Base-by-base conservation (phyloP, 2,113 vertebrate species). In the Setophaga petechia region DNA sequence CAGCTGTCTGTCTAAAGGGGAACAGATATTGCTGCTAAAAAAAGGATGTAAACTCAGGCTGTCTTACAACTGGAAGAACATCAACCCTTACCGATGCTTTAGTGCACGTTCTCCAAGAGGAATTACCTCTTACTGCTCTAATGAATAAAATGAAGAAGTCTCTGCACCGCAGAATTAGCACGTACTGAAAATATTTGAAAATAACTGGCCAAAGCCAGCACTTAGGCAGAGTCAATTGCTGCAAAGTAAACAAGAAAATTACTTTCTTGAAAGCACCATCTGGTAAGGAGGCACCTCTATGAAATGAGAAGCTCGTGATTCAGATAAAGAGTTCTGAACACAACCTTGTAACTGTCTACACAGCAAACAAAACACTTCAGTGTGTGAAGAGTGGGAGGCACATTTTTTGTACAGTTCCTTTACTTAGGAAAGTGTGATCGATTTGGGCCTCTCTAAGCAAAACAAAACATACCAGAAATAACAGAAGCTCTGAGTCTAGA, bases 211-310 rank as follows among this genome's bases (percentile, higher is more conserved):
- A 85, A 88, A 73, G 46, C 55, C 68, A 85, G 62, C 81, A 47
- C 67, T 80, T 63, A 51, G 0, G 4, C 39, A 61, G 44, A 61
- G 71, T 74, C 12, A 18, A 47, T 46, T 75, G 61, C 83, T 74
- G 65, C 79, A 75, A 67, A 95, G 61, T 49, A 92, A 96, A 93
- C 61, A 89, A 85, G 76, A 90, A 88, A 84, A 92, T 86, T 31
- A 77, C 72, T 86, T 89, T 78, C 61, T 63, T 83, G 68, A 93
- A 88, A 94, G 68, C 41, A 77, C 66, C 72, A 80, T 73, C 76
- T 91, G 78, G 78, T 77, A 83, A 93, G 46, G 61, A 84, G 79
- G 55, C 57, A 94, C 55, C 67, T 63, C 59, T 44, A 59, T 47
- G 63, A 90, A 77, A 68, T 0, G 5, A 85, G 39, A 31, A 80